A percentile compares a stretch with the other conserved stretches of the same genome.
Evolutionary conservation across 2,113 vertebrate genomes (phyloP).

Genomic region (Macquaria ambigua): DNA sequence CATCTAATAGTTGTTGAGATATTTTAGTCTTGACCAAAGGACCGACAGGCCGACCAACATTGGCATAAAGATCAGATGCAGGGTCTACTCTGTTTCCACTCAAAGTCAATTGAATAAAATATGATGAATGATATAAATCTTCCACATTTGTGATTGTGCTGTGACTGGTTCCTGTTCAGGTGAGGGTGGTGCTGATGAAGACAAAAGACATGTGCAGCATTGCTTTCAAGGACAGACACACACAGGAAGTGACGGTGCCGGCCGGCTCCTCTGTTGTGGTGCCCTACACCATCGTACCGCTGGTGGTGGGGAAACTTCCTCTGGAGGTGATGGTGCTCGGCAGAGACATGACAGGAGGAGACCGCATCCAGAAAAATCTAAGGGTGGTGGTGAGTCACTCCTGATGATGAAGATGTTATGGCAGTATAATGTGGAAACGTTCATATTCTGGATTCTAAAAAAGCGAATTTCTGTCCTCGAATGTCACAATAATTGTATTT

Average conservation of each 20-base stretch:
- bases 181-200: slow-evolving; percentile 83
- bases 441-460: background rate
- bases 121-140: background rate
- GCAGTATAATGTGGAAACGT: background rate
- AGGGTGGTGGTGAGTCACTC: slow-evolving; percentile 81
- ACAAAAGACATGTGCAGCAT: slow-evolving; percentile 84
- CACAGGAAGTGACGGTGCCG: slow-evolving; percentile 68
- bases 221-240: slow-evolving; percentile 75
- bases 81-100: background rate
- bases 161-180: slow-evolving; percentile 67
- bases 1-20: background rate
- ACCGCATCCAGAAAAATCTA: slow-evolving; percentile 82
- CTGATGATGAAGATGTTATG: background rate
- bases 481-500: background rate
- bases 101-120: background rate
- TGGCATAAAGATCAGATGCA: too few species aligned
- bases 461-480: background rate
- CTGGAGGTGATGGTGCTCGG: slow-evolving; percentile 81
- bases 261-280: slow-evolving; percentile 76
- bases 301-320: slow-evolving; percentile 78
- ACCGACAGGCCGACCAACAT: background rate
- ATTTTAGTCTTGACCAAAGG: background rate
- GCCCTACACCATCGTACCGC: slow-evolving; percentile 82
- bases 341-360: slow-evolving; percentile 56
- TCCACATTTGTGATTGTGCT: background rate